Conservation (phyloP, 2,113 vertebrate species). For the Tichodroma muraria region DNA sequence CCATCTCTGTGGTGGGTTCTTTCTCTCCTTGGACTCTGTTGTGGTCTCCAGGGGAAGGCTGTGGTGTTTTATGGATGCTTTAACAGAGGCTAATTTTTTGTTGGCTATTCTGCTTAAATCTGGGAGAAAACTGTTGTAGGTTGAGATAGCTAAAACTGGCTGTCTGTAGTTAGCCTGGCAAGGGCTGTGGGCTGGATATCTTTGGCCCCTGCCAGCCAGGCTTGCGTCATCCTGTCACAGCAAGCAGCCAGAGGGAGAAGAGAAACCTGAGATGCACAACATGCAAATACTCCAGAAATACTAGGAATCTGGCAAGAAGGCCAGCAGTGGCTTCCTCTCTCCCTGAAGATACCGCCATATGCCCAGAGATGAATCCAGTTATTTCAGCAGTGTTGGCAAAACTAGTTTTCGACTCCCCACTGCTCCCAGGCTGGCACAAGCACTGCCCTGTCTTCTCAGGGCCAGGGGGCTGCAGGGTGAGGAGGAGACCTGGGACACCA, state of each 20-base stretch:
- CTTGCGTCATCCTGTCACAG: slow-evolving; percentile 23
- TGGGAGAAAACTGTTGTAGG: background rate
- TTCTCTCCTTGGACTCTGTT: background rate
- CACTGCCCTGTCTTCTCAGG: background rate
- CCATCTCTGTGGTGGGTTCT: background rate
- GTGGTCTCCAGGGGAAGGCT: background rate
- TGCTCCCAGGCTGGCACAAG: background rate
- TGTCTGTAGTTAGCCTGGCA: background rate
- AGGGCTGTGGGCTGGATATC: background rate
- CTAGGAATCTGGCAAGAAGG: slow-evolving; percentile 36
- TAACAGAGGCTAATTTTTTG: background rate
- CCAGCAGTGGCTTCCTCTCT: slow-evolving; percentile 43
- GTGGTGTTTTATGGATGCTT: background rate
- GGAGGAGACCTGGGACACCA: background rate
- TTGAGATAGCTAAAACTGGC: background rate
- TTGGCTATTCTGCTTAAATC: background rate
- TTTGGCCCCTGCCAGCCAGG: rapidly evolving
- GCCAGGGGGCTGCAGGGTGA: background rate
- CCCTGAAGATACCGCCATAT: slow-evolving; percentile 37
- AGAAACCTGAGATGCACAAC: slow-evolving; percentile 12
- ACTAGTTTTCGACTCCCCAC: rapidly evolving
- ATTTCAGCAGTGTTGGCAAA: slow-evolving; percentile 11
- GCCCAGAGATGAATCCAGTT: slow-evolving; percentile 18
- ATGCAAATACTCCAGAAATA: slow-evolving; percentile 48
- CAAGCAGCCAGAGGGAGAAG: background rate